These are phyloP conservation scores for Coenobita brevimanus DNA, from an alignment of 1,140 invertebrate genomes.

Conservation along the genomic window DNA sequence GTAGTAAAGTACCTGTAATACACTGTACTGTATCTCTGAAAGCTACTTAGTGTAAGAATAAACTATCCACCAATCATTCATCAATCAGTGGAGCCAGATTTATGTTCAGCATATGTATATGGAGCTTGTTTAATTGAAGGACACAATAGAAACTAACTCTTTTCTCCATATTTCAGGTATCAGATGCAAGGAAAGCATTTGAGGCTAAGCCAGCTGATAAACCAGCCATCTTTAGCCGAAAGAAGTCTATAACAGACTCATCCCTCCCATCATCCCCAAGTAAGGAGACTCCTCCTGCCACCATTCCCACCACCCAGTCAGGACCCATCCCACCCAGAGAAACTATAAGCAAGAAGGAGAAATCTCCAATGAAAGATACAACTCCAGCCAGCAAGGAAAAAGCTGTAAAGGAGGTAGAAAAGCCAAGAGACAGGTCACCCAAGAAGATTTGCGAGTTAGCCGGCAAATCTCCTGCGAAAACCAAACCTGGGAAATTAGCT, in stretches of 20 bases:
- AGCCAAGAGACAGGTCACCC: conserved; percentile 28
- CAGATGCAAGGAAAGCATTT: conserved; percentile 71
- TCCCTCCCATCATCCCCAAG: conserved; percentile 28
- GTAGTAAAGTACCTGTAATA: no score
- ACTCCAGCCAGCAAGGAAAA: background rate
- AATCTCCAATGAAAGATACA: conserved; percentile 48
- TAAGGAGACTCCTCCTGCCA: conserved; percentile 30
- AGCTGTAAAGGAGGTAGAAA: conserved; percentile 40
- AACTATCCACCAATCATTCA: no score
- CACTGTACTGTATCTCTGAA: no score
- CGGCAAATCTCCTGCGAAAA: background rate
- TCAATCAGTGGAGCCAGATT: background rate
- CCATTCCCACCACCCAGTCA: conserved; percentile 42
- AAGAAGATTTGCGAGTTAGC: conserved; percentile 15
- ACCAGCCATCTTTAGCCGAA: conserved; percentile 38
- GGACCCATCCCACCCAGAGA: conserved; percentile 31
- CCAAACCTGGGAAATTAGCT: conserved; percentile 6
- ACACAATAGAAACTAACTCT: no score
- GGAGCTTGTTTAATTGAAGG: no score
- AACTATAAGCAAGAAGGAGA: conserved; percentile 10
- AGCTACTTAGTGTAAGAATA: no score
- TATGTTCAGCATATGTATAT: background rate
- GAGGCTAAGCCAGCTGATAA: conserved; percentile 69
- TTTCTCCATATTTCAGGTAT: conserved; percentile 69
- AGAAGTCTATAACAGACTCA: conserved; percentile 45